Evolutionary conservation across 92 coral and sea anemone genomes (phyloP), one percentile per base, ranked within the genome.

Genomic region (Chrysogorgia sp.): DNA sequence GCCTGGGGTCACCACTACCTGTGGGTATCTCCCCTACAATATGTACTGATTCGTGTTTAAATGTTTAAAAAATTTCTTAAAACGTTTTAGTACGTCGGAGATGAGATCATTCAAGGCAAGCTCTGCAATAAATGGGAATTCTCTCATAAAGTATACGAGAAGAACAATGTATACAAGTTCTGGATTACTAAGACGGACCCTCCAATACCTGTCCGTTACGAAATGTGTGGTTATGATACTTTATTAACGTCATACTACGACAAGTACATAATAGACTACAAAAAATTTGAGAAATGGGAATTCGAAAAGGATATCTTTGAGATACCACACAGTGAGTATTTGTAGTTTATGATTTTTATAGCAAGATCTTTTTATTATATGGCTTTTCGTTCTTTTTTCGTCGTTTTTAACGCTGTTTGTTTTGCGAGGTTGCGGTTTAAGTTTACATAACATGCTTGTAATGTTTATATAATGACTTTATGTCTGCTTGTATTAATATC

Each of bases 201-300:
- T 3, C 88, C 92, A 78, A 76, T 50, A 30, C 98, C 98, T 0
- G 86, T 93, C 59, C 93, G 93, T 33, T 93, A 91, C 62, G 85
- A 91, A 41, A 81, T 93, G 97, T 86, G 86, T 48, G 97, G 97
- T 30, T 89, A 89, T 50, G 98, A 93, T 64, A 92, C 93, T 1
- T 65, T 93, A 63, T 60, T 93, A 34, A 91, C 92, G 77, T 87
- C 98, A 19, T 84, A 86, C 34, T 93, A 93, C 61, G 98, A 93
- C 56, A 90, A 89, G 65, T 93, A 93, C 47, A 82, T 93, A 58
- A 86, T 93, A 37, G 98, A 93, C 50, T 93, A 93, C 59, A 71
- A 77, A 32, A 52, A 88, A 25, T 91, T 86, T 32, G 94, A 87
- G 56, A 74, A 93, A 35, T 93, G 98, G 98, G 83, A 89, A 45